Evolutionary conservation across 2,113 vertebrate species (phyloP), one percentile per base, ranked within the genome.

Genomic region (Epinephelus fuscoguttatus): DNA sequence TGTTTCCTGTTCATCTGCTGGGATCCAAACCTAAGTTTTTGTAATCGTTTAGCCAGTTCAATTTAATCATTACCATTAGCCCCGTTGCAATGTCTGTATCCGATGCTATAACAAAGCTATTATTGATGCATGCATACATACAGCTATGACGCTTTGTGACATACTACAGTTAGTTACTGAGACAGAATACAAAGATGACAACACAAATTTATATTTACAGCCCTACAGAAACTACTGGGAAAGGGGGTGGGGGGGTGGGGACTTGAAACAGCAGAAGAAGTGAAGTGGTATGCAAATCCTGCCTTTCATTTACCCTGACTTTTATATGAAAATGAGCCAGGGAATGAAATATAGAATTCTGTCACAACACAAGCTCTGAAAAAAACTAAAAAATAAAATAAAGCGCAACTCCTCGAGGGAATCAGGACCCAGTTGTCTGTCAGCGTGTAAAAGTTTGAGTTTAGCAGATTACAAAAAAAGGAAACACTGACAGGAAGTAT

Each of bases 301-400:
- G 72, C 81, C 90, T 94, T 93, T 94, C 85, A 91, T 94, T 94
- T 93, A 90, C 89, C 61, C 75, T 10, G 75, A 86, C 90, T 93
- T 94, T 91, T 85, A 92, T 92, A 93, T 91, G 91, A 94, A 89
- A 93, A 93, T 50, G 70, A 94, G 85, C 40, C 37, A 47, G 81
- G 83, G 66, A 89, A 86, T 79, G 83, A 82, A 94, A 92, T 93
- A 89, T 84, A 89, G 87, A 92, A 91, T 93, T 94, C 92, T 92
- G 89, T 91, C 92, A 94, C 86, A 95, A 94, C 91, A 86, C 10
- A 59, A 89, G 78, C 91, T 89, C 62, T 82, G 85, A 79, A 85
- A 80, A 80, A 79, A 82, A 76, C 84, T 83, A 78, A 40, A 78
- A 75, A 77, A 88, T 80, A 80, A 84, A 82, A 85, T 70, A 89